Evolutionary conservation across 2,113 vertebrate genomes (phyloP), one percentile per base, ranked within the genome.

Genomic region (Sphyrna mokarran): DNA sequence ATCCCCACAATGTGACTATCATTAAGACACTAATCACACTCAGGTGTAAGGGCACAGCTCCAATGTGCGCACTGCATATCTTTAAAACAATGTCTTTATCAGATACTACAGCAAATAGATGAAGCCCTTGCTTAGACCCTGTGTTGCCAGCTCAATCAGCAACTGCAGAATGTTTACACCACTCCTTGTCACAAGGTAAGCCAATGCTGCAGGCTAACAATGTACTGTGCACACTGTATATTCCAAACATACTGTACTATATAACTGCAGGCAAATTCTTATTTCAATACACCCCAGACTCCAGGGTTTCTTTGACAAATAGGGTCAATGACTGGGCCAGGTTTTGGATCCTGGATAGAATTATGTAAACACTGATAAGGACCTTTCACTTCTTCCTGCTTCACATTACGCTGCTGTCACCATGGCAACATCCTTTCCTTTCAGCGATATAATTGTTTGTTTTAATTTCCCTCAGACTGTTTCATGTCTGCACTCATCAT

Each of bases 351-450:
- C 14, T 68, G 61, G 37, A 40, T 22, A 66, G 89, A 66, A 93
- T 93, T 66, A 66, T 66, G 63, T 33, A 93, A 68, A 93, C 18
- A 66, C n/a, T 93, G 89, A 93, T 93, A 93, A 93, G 61, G 18
- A 20, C 61, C 61, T 37, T 37, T 29, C 37, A n/a, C 89, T 93
- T 68, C 20, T 83, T n/a, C 80, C 37, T 40, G 61, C 89, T n/a
- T 33, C 61, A 61, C 29, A 61, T 61, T n/a, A 37, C 61, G 63
- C 20, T 93, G n/a, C 20, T 22, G 33, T 66, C 18, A 18, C 89
- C 89, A 68, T 66, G n/a, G 89, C 20, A 93, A 93, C 89, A 37
- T 18, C 33, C 20, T 7, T 37, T 93, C 14, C 61, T 23, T 93
- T 93, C n/a, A 37, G 26, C 87, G n/a, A 18, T 93, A 22, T 63